phyloP scores from a whole-genome alignment of 1,140 invertebrate genomes.

The Amyelois transitella region DNA sequence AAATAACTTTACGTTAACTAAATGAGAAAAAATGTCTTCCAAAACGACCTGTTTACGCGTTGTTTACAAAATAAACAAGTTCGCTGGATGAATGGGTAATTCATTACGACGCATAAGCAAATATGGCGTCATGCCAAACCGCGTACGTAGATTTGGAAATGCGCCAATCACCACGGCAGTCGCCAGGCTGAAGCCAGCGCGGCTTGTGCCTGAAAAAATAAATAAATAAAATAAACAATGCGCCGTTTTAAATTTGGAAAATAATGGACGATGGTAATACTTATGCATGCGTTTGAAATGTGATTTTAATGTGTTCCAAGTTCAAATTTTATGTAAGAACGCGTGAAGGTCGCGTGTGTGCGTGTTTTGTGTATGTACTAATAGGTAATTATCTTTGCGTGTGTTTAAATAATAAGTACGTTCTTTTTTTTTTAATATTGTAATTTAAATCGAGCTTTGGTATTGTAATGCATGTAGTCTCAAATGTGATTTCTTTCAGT shows the following conservation, averaged over 20 bases:
- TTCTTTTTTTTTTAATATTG: background rate
- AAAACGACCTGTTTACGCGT: constrained; percentile 12
- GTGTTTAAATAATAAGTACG: background rate
- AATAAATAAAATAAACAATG: constrained; percentile 41
- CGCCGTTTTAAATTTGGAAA: constrained; percentile 41
- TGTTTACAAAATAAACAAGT: constrained; percentile 48
- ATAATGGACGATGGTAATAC: constrained; percentile 65
- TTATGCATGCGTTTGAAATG: constrained; percentile 31
- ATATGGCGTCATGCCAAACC: constrained; percentile 20
- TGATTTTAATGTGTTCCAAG: constrained; percentile 2
- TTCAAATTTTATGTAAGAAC: background rate
- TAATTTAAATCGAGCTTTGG: background rate
- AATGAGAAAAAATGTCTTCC: background rate
- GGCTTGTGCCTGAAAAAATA: constrained; percentile 27
- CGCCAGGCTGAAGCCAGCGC: constrained; percentile 28
- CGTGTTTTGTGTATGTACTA: constrained; percentile 14
- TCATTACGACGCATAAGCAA: constrained; percentile 10
- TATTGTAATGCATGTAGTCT: background rate
- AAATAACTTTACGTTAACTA: too few relatives aligned
- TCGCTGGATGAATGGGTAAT: constrained; percentile 25
- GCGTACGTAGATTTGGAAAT: background rate
- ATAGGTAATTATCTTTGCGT: constrained; percentile 4
- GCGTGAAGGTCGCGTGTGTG: constrained; percentile 9
- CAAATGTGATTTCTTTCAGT: too few relatives aligned
- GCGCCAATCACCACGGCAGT: constrained; percentile 35